phyloP scores from a whole-genome alignment of 2,797 vertebrate species.

The Acanthiza pusilla region DNA sequence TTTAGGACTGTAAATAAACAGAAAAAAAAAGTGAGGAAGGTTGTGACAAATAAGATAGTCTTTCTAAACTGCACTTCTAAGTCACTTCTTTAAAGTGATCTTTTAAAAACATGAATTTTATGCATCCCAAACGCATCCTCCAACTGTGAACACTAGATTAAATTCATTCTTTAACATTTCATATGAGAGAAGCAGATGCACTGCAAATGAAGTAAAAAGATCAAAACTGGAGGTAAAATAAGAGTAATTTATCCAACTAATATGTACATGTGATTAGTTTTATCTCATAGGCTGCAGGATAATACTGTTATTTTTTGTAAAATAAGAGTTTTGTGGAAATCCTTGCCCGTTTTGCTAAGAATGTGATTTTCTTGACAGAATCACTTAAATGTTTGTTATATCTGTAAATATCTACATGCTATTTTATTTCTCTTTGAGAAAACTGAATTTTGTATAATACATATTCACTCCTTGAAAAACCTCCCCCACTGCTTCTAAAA shows the following conservation, averaged over 20 bases:
- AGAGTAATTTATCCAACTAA: conserved; percentile 30
- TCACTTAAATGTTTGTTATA: conserved; percentile 1
- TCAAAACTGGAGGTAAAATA: conserved; percentile 16
- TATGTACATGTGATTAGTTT: not conserved
- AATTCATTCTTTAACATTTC: not conserved
- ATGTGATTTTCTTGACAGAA: not conserved
- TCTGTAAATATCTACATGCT: not conserved
- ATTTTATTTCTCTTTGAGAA: conserved; percentile 10
- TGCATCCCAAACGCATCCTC: not conserved
- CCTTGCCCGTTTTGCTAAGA: not conserved
- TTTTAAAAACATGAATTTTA: not conserved
- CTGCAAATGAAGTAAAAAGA: conserved; percentile 6
- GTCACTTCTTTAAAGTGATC: not conserved
- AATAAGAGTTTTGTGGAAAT: not conserved
- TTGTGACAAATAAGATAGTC: not conserved
- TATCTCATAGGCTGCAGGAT: conserved; percentile 23
- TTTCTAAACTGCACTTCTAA: not conserved
- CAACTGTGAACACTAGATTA: not conserved
- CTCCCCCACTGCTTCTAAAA: conserved; percentile 51
- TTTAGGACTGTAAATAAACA: not conserved
- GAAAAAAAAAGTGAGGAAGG: not conserved
- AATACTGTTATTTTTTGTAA: conserved; percentile 3
- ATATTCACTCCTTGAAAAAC: conserved; percentile 23
- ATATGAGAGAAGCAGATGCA: not conserved
- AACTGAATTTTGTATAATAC: conserved; percentile 14